Evolutionary conservation across 2,888 invertebrate genomes (phyloP).

Genomic region (Calliscelio sp.): DNA sequence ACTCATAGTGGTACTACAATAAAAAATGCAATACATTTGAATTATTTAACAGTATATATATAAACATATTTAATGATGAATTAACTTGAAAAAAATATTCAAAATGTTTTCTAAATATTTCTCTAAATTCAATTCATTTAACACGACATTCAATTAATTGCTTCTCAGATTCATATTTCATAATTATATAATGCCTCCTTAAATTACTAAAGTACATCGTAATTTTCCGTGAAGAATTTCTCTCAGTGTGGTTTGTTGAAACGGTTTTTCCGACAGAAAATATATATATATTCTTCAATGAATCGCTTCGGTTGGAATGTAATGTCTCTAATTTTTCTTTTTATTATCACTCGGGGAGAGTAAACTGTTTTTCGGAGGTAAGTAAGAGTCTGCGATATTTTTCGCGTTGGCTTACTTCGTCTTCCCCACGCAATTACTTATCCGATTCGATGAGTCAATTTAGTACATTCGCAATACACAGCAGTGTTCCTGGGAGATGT

Average conservation of each 20-base stretch:
- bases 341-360: conserved; percentile 49
- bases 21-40: too few relatives aligned
- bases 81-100: too few relatives aligned
- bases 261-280: conserved; percentile 3
- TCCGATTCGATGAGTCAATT: conserved; percentile 66
- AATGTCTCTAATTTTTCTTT: conserved; percentile 55
- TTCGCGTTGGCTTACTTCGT: conserved; percentile 44
- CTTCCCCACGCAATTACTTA: conserved; percentile 58
- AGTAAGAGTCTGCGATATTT: conserved; percentile 50
- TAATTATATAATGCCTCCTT: neutral
- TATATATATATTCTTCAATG: conserved; percentile 5
- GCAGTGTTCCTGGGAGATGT: conserved; percentile 22
- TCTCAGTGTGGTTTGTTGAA: neutral
- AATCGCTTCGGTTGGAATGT: conserved; percentile 8
- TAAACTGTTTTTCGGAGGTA: conserved; percentile 50
- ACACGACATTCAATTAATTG: neutral
- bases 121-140: neutral
- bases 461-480: conserved; percentile 47
- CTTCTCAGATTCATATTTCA: neutral
- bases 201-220: neutral
- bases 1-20: too few relatives aligned
- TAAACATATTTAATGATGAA: too few relatives aligned
- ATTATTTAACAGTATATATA: too few relatives aligned
- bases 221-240: neutral
- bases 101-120: too few relatives aligned